These are phyloP conservation scores for Emmelina monodactyla DNA, from an alignment of 2,888 invertebrate species.

Conservation along the genomic window DNA sequence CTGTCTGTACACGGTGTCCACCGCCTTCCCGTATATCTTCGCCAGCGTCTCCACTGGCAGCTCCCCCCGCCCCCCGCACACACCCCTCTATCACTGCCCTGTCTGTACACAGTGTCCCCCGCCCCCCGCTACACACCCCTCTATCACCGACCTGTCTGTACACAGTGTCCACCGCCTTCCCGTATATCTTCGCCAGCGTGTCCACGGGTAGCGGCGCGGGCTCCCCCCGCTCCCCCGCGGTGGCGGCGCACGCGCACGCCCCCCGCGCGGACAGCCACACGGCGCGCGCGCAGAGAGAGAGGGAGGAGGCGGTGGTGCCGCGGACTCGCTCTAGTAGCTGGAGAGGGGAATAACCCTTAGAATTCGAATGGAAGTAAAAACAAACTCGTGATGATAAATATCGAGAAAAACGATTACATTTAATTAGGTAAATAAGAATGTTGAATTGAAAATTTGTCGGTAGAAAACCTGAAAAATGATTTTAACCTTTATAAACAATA, in stretches of 20 bases:
- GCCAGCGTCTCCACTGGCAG: constrained; percentile 29
- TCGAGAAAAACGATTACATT: no score
- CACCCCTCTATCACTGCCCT: constrained; percentile 31
- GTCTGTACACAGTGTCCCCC: no score
- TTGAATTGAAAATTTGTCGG: no score
- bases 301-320: constrained; percentile 26
- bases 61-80: constrained; percentile 45
- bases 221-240: constrained; percentile 48
- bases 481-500: no score
- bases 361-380: no score
- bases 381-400: no score
- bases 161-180: constrained; percentile 70
- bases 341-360: no score
- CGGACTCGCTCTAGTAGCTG: constrained; percentile 48
- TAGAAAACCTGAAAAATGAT: no score
- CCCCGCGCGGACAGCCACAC: constrained; percentile 39
- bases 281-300: constrained; percentile 35
- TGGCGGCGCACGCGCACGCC: constrained; percentile 41
- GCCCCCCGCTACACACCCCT: no score
- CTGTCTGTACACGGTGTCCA: constrained; percentile 69
- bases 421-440: no score
- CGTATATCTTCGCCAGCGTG: constrained; percentile 42
- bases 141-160: constrained; percentile 42
- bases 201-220: constrained; percentile 38
- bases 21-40: constrained; percentile 61